Evolutionary conservation across 2,888 invertebrate species (phyloP).

Genomic region (Caenorhabditis becei): DNA sequence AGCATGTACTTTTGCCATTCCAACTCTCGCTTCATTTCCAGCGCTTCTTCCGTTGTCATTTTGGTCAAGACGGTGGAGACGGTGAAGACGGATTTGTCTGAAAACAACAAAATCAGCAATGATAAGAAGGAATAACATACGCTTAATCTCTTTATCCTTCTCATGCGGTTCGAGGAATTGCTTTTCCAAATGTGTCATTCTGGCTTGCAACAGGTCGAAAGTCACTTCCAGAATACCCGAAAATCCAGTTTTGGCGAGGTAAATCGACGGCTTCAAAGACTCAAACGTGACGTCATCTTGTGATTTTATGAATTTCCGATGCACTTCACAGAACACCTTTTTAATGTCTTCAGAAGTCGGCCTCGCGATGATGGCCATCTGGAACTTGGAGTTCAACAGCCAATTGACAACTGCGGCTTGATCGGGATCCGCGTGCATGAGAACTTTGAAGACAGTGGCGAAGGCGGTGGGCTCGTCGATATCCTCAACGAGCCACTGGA

Average conservation of each 20-base stretch:
- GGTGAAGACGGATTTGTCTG: constrained; percentile 28
- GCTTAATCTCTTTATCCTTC: constrained; percentile 35
- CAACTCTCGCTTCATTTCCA: neutral
- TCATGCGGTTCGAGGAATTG: constrained; percentile 36
- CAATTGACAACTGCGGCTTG: constrained; percentile 46
- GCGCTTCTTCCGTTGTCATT: constrained; percentile 15
- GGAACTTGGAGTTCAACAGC: constrained; percentile 43
- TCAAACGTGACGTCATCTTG: neutral
- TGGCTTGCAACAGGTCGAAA: constrained; percentile 1
- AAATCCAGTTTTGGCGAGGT: constrained; percentile 34
- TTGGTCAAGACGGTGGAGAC: constrained; percentile 19
- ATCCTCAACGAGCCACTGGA: constrained; percentile 32
- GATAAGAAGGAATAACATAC: constrained; percentile 1
- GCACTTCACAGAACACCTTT: constrained; percentile 8
- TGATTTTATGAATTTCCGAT: neutral
- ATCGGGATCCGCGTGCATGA: constrained; percentile 29
- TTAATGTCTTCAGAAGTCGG: constrained; percentile 6
- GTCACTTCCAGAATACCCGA: constrained; percentile 12
- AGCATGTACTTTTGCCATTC: constrained; percentile 40
- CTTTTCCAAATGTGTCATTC: constrained; percentile 11
- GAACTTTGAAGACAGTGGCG: constrained; percentile 1
- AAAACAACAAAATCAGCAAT: neutral
- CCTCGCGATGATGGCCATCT: neutral
- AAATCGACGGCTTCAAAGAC: constrained; percentile 16
- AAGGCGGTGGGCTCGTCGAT: constrained; percentile 24